Percentiles rank a stretch among this genome's conserved stretches.
phyloP scores from a whole-genome alignment of 2,113 vertebrate species.

The Lagenorhynchus albirostris region DNA sequence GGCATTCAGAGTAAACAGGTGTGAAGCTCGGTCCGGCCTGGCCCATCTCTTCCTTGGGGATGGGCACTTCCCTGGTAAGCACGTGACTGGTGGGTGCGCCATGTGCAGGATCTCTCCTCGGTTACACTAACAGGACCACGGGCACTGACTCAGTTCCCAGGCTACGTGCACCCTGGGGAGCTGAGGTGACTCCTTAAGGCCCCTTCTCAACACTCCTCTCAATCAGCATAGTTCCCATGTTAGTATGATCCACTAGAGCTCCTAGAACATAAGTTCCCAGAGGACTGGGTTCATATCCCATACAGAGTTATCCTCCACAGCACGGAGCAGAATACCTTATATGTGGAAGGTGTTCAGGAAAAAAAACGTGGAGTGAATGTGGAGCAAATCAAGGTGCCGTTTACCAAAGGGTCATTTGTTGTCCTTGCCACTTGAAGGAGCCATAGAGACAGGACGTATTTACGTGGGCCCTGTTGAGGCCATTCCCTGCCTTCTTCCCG shows the following conservation, averaged over 20 bases:
- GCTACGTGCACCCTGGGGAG: not conserved
- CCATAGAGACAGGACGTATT: not conserved
- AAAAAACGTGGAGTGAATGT: not conserved
- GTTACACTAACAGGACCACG: not conserved
- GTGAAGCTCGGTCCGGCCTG: not conserved
- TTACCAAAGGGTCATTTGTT: not conserved
- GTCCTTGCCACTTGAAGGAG: not conserved
- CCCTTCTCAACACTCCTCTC: not conserved
- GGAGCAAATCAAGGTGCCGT: not conserved
- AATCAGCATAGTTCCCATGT: not conserved
- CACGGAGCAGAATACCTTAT: not conserved
- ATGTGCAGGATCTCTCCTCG: not conserved
- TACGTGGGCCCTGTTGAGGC: not conserved
- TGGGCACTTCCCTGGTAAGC: not conserved
- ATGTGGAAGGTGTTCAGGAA: not conserved
- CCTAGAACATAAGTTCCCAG: not conserved
- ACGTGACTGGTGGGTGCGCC: not conserved
- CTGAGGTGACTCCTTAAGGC: not conserved
- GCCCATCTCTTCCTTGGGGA: not conserved
- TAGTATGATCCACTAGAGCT: not conserved
- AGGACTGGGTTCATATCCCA: not conserved
- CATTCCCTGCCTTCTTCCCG: not conserved
- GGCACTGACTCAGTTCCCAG: not conserved
- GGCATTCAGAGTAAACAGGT: not conserved
- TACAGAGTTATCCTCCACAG: not conserved